These are phyloP conservation scores for Hydropsyche tenuis DNA, from an alignment of 1,140 invertebrate genomes.

Conservation along the genomic window DNA sequence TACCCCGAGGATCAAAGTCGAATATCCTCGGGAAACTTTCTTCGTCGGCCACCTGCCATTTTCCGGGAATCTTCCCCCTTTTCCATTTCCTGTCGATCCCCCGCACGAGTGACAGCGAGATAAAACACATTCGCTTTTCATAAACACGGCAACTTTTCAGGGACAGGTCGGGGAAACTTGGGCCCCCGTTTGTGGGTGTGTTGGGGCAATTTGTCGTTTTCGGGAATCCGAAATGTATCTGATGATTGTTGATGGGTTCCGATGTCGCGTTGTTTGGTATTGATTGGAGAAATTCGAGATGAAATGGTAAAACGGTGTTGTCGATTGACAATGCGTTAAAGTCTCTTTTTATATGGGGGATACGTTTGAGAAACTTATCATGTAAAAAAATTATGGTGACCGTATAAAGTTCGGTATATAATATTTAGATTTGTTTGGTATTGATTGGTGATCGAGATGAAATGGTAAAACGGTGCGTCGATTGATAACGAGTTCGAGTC, in stretches of 20 bases:
- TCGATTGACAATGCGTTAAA: too few relatives aligned
- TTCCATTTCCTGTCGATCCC: too few relatives aligned
- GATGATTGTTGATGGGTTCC: background rate
- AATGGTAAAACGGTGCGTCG: too few relatives aligned
- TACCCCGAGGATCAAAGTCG: conserved; percentile 6
- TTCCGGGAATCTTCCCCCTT: background rate
- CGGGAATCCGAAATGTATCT: background rate
- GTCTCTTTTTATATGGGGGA: too few relatives aligned
- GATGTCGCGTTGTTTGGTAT: background rate
- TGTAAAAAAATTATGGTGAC: too few relatives aligned
- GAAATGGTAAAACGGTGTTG: too few relatives aligned
- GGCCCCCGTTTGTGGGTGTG: background rate
- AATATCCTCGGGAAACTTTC: background rate
- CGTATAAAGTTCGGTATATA: too few relatives aligned
- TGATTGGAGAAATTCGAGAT: too few relatives aligned
- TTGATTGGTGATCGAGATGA: too few relatives aligned
- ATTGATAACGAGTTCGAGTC: too few relatives aligned
- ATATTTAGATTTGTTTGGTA: too few relatives aligned
- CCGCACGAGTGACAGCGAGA: background rate
- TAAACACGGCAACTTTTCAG: conserved; percentile 9
- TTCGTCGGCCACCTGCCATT: background rate
- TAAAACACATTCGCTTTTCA: conserved; percentile 14
- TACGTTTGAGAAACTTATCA: too few relatives aligned
- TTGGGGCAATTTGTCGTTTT: background rate
- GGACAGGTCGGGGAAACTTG: background rate